Evolutionary conservation across 2,113 vertebrate species (phyloP), one percentile per base, ranked within the genome.

Genomic region (Rhegmatorhina hoffmannsi): DNA sequence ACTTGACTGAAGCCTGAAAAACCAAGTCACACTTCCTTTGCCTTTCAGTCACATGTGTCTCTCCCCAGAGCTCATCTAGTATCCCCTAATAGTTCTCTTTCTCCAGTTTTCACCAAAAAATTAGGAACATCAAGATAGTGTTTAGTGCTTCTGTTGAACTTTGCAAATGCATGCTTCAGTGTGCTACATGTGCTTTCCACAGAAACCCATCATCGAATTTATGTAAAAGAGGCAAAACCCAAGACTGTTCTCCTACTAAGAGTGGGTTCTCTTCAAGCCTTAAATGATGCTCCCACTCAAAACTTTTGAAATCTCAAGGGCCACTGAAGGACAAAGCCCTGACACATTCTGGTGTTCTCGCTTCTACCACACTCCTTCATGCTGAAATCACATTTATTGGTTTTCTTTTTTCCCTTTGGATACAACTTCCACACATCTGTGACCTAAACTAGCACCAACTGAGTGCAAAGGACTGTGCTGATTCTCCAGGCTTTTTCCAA

Each of bases 401-500:
- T 84, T 63, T 76, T 21, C 7, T 59, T 89, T 74, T 69, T 76
- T 46, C 33, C 64, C 46, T 88, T 76, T 91, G 89, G 63, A 89
- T 43, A 40, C 17, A 50, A 56, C 44, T 82, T 93, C 4, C 17
- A 34, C 44, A 75, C 80, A 89, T 84, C 66, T 80, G 83, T 90
- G 94, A 93, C 81, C 89, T 78, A 18, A 92, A 81, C 82, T 44
- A 81, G 59, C 50, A 64, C 69, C 72, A 91, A 43, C 58, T 50
- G 91, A 72, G 92, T 64, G 73, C 84, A 59, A 92, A 87, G 77
- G 46, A 49, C 70, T 76, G 50, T 78, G 67, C 76, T 93, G 82
- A 82, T 92, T 90, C 84, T 94, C 67, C 33, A 21, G 86, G 83
- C 69, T 76, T 84, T 88, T 94, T 91, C 80, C 92, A 92, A 90